Percentiles rank a stretch among this genome's conserved stretches.
These are phyloP conservation scores for Portevinia maculata DNA, from an alignment of 2,888 invertebrate genomes.

Conservation along the genomic window DNA sequence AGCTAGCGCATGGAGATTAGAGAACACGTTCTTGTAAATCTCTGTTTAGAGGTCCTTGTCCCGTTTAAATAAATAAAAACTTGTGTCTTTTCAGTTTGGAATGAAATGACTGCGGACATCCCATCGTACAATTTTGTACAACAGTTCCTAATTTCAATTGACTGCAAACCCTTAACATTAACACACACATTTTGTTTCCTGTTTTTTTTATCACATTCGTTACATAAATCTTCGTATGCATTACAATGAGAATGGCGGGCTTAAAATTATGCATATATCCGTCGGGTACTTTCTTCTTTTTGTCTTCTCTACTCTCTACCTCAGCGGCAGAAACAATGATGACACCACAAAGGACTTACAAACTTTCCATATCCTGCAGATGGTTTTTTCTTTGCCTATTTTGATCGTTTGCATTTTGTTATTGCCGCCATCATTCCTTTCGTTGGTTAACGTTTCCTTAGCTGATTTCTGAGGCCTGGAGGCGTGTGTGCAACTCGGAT, in stretches of 20 bases:
- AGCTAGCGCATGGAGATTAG: too few species aligned
- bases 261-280: constrained; percentile 51
- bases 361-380: constrained; percentile 50
- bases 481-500: neutral
- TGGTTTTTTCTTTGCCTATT: constrained; percentile 36
- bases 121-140: too few species aligned
- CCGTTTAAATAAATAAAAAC: too few species aligned
- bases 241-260: neutral
- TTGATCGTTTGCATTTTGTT: constrained; percentile 12
- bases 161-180: too few species aligned
- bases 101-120: too few species aligned
- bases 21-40: too few species aligned
- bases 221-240: constrained; percentile 14
- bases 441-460: constrained; percentile 1
- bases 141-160: too few species aligned
- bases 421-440: constrained; percentile 4
- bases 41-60: too few species aligned
- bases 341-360: constrained; percentile 56
- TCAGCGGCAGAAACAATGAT: neutral
- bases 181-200: neutral
- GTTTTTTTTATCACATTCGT: neutral
- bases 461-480: neutral
- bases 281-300: constrained; percentile 8
- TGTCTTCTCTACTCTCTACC: neutral
- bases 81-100: too few species aligned